A percentile compares a stretch with the other conserved stretches of the same genome.
These are phyloP conservation scores for Bombus affinis DNA, from an alignment of 1,140 invertebrate genomes.

Conservation along the genomic window DNA sequence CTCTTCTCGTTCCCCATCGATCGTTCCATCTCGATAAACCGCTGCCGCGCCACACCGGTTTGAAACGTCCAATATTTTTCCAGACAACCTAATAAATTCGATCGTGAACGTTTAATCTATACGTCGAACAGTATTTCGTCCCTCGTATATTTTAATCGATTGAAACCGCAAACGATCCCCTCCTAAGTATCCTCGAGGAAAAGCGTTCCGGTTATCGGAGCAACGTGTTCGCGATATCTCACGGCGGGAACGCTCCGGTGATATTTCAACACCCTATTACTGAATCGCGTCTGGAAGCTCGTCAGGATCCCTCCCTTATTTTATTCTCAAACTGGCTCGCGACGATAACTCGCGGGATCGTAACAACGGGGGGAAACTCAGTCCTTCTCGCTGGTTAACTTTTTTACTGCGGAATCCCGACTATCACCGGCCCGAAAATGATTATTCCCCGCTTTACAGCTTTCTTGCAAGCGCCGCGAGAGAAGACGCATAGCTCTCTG, in stretches of 20 bases:
- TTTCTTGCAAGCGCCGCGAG: constrained; percentile 49
- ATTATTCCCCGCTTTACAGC: constrained; percentile 65
- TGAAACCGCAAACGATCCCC: neutral
- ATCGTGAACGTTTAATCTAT: neutral
- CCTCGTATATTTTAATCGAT: neutral
- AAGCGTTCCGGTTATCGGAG: constrained; percentile 24
- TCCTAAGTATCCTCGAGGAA: neutral
- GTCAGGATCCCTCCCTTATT: constrained; percentile 51
- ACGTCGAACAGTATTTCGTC: neutral
- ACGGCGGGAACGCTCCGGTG: neutral
- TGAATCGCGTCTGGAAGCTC: neutral
- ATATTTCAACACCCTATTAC: constrained; percentile 49
- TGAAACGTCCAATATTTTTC: neutral
- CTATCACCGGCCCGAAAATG: constrained; percentile 51
- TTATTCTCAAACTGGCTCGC: constrained; percentile 55
- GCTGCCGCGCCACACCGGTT: no score
- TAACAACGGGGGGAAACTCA: constrained; percentile 55
- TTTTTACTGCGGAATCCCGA: constrained; percentile 38
- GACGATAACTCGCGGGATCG: constrained; percentile 59
- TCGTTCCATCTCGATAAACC: neutral
- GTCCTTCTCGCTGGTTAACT: constrained; percentile 49
- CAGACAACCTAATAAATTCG: neutral
- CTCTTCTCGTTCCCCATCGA: neutral
- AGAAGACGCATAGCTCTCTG: neutral
- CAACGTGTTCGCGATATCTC: constrained; percentile 17